Base-by-base conservation (phyloP, 2,113 vertebrate species). In the Microtus oregoni region DNA sequence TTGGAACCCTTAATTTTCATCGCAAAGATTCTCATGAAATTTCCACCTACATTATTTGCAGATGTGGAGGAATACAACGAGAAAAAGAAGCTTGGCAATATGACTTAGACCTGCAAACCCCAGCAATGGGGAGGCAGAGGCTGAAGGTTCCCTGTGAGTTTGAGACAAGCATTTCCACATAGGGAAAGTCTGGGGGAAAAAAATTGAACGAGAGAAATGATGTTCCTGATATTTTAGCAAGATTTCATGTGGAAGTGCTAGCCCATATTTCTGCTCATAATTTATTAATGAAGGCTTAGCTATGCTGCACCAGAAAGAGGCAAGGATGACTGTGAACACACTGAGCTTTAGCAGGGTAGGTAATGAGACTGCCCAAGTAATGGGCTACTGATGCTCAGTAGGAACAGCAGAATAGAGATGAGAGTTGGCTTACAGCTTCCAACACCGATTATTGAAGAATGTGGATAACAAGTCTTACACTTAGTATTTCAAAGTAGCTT, bases 401-500 rank as follows among this genome's bases (percentile, higher is more conserved):
- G 19, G 82, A 96, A 67, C 1, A 85, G n/a, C 19, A 95, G 35
- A 78, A 52, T 78, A 65, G 65, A 86, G 63, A 88, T 24, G 13
- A 19, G 35, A 61, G 76, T 72, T 89, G 32, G 35, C 28, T 73
- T 61, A 52, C 3, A 47, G 35, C 41, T 96, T 15, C 28, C 41
- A 92, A 44, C 30, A 75, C 7, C 75, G 17, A 85, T n/a, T 61
- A 17, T 15, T 86, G 81, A 63, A 67, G 81, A 96, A 83, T 68
- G 7, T 89, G 89, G 30, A 50, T 67, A 11, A 77, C 77, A 6
- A 92, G 13, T 26, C 76, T 95, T 92, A 70, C 4, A 67, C 5
- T 91, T 86, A 65, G 32, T 86, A 70, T 81, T 92, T 14, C 32
- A 89, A 96, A 95, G 9, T 73, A 81, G 20, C n/a, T 38, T 47